These are phyloP conservation scores for Mongoloraphidia duomilia DNA, from an alignment of 2,888 invertebrate genomes.

Conservation along the genomic window DNA sequence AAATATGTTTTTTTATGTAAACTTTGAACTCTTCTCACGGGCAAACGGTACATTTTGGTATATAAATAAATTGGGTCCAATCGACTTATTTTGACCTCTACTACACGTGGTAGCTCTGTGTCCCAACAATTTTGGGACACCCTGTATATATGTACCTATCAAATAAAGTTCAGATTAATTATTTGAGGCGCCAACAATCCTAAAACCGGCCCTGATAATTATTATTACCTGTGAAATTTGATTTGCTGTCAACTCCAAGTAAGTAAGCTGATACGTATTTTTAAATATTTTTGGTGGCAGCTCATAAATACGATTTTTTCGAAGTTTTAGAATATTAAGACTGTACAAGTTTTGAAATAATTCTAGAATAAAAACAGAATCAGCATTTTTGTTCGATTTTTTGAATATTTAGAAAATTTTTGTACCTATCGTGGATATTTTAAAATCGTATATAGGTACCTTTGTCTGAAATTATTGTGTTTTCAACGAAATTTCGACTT, in stretches of 20 bases:
- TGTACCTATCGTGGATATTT: not conserved
- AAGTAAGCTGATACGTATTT: constrained; percentile 34
- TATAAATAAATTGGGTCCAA: too few relatives aligned
- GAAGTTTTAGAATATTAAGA: constrained; percentile 38
- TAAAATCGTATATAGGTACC: not conserved
- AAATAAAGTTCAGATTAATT: too few relatives aligned
- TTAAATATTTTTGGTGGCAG: constrained; percentile 34
- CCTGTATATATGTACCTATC: too few relatives aligned
- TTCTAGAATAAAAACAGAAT: not conserved
- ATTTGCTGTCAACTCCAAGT: constrained; percentile 40
- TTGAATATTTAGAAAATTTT: not conserved
- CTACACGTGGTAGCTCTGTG: too few relatives aligned
- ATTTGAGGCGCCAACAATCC: too few relatives aligned
- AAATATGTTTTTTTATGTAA: too few relatives aligned
- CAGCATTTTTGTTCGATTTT: not conserved
- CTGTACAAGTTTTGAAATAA: constrained; percentile 36
- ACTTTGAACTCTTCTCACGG: too few relatives aligned
- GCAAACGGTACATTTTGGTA: too few relatives aligned
- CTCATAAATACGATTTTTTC: constrained; percentile 37
- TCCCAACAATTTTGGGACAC: too few relatives aligned
- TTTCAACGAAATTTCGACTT: not conserved
- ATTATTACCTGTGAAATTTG: constrained; percentile 29
- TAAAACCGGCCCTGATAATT: not conserved
- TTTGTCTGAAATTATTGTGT: not conserved
- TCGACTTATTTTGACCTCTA: too few relatives aligned